These are phyloP conservation scores for Pseudoips prasinana DNA, from an alignment of 2,888 invertebrate species.

Conservation along the genomic window DNA sequence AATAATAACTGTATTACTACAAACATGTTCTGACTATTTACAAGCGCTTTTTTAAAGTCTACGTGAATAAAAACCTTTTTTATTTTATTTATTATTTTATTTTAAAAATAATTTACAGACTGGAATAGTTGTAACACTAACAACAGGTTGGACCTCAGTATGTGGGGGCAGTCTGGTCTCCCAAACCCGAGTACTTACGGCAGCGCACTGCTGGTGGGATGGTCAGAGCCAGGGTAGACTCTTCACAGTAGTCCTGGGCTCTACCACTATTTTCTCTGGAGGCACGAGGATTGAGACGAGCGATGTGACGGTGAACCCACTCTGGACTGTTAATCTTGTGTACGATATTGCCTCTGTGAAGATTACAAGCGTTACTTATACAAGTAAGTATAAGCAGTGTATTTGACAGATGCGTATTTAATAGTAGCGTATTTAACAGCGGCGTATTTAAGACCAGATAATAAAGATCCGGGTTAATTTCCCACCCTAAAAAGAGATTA, in stretches of 20 bases:
- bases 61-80: no score
- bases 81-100: no score
- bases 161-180: constrained; percentile 68
- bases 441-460: no score
- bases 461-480: no score
- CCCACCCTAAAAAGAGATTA: no score
- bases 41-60: no score
- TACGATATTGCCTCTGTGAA: constrained; percentile 62
- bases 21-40: no score
- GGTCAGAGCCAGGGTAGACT: constrained; percentile 51
- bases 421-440: no score
- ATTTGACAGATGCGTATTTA: no score
- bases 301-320: constrained; percentile 49
- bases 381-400: constrained; percentile 49
- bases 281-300: constrained; percentile 55
- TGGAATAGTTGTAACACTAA: constrained; percentile 55
- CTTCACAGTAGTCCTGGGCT: constrained; percentile 65
- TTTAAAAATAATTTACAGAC: no score
- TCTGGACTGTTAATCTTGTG: constrained; percentile 50
- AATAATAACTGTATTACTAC: no score
- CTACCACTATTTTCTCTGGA: constrained; percentile 59
- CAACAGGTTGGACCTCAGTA: constrained; percentile 54
- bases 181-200: constrained; percentile 55
- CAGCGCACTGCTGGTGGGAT: constrained; percentile 73
- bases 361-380: constrained; percentile 44